phyloP scores from a whole-genome alignment of 2,113 vertebrate species.

The Ailurus styani region DNA sequence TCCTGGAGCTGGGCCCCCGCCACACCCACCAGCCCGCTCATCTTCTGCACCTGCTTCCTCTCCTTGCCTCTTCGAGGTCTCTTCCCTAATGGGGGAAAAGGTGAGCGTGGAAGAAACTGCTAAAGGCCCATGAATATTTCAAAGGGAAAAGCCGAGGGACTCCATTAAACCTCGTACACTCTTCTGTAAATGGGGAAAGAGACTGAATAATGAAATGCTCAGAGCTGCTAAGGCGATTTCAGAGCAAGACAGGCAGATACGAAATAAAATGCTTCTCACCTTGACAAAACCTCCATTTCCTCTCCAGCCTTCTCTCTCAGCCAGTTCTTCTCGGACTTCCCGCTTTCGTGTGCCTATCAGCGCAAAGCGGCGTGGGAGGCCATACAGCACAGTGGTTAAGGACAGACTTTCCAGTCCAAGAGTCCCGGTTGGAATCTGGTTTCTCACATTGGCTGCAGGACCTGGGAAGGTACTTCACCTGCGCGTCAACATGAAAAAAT shows the following conservation, averaged over 20 bases:
- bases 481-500: background rate
- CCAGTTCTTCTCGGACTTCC: background rate
- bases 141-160: constrained; percentile 78
- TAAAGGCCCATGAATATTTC: constrained; percentile 83
- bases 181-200: constrained; percentile 72
- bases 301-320: background rate
- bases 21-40: background rate
- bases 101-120: constrained; percentile 74
- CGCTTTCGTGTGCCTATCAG: background rate
- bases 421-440: background rate
- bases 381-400: background rate
- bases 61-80: constrained; percentile 24
- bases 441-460: background rate
- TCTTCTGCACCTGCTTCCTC: background rate
- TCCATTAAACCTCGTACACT: constrained; percentile 77
- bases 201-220: constrained; percentile 66
- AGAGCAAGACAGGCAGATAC: constrained; percentile 43
- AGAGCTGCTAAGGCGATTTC: constrained; percentile 36
- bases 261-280: constrained; percentile 44
- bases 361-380: background rate
- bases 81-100: constrained; percentile 75
- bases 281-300: background rate
- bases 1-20: background rate
- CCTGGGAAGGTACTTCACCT: background rate
- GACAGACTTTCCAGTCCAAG: background rate